These are phyloP conservation scores for Gymnarchus niloticus DNA, from an alignment of 2,113 vertebrate species.

Conservation along the genomic window DNA sequence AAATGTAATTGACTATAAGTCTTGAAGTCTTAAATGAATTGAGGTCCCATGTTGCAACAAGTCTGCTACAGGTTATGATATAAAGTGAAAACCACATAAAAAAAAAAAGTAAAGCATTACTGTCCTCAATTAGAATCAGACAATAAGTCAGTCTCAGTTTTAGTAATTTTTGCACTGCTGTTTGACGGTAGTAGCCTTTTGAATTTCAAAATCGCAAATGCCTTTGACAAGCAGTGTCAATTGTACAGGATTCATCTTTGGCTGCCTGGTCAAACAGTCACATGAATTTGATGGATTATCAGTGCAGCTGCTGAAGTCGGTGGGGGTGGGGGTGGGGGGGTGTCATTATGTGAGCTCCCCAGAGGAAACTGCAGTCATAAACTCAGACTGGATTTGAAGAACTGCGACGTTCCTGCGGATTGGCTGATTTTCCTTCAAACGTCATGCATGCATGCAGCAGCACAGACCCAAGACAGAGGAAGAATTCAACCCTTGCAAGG, in stretches of 20 bases:
- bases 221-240: neutral
- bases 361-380: neutral
- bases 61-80: too few species aligned
- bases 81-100: too few species aligned
- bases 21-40: too few species aligned
- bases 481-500: neutral
- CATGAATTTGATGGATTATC: neutral
- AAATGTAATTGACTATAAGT: too few species aligned
- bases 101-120: too few species aligned
- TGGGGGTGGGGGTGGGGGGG: neutral
- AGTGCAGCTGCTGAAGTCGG: neutral
- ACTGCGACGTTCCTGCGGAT: neutral
- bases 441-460: too few species aligned
- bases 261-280: too few species aligned
- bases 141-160: too few species aligned
- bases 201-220: neutral
- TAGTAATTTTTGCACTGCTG: neutral
- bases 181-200: neutral
- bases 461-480: neutral
- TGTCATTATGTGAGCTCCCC: neutral
- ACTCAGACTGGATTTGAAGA: neutral
- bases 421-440: neutral
- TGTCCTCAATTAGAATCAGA: too few species aligned
- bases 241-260: neutral
- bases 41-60: too few species aligned